Conservation (phyloP, 2,113 vertebrate genomes). For the Cyanoliseus patagonus region DNA sequence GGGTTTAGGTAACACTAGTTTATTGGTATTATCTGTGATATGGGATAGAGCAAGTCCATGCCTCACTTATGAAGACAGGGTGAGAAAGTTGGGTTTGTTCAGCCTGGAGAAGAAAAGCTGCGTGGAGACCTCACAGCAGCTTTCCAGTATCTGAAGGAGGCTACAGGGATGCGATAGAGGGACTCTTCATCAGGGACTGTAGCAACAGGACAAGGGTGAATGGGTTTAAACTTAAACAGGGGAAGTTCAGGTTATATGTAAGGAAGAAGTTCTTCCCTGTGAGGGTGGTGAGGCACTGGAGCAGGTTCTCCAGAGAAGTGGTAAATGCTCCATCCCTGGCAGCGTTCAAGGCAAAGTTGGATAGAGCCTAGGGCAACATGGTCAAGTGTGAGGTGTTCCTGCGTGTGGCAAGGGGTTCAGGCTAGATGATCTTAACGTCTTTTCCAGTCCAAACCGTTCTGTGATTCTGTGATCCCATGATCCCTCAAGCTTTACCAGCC, state of each 20-base stretch:
- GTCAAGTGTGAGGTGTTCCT: background rate
- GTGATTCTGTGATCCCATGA: background rate
- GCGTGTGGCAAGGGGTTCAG: background rate
- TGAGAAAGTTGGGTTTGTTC: background rate
- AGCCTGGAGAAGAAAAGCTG: background rate
- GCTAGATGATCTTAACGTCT: background rate
- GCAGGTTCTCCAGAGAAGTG: background rate
- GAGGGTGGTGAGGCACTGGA: background rate
- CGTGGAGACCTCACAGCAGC: background rate
- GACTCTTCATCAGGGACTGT: background rate
- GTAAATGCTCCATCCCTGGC: background rate
- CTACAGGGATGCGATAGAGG: background rate
- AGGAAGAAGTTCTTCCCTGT: background rate
- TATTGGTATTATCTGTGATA: background rate
- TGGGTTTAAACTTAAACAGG: background rate
- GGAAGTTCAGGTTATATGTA: background rate
- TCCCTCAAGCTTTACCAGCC: background rate
- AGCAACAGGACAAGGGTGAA: background rate
- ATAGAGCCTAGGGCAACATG: background rate
- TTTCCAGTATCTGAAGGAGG: background rate
- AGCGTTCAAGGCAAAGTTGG: background rate
- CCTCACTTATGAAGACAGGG: background rate
- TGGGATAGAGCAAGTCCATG: background rate
- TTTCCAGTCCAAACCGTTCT: background rate
- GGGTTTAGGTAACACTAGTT: rapidly evolving